Base-by-base conservation (phyloP, 2,113 vertebrate species). In the Gallinago undulata region DNA sequence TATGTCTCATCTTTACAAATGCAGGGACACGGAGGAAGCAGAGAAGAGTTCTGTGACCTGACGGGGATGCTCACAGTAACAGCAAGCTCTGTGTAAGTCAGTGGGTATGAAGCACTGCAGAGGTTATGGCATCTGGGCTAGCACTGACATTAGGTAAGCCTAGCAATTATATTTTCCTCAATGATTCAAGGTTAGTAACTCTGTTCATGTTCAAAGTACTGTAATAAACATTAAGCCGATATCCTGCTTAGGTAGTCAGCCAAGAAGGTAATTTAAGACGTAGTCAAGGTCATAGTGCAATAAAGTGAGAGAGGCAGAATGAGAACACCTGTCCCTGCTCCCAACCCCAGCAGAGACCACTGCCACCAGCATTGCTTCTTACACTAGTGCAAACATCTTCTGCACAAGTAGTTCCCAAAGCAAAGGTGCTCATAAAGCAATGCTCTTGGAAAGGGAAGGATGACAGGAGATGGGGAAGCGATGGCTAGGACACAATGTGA, bases 181-280 rank as follows among this genome's bases (percentile, higher is more conserved):
- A 1, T 33, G 67, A 89, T 35, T 94, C 86, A 93, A 48, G 10
- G 3, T 76, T 79, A 56, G n/a, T 19, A 72, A 60, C 57, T 74
- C 37, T 1, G 0, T 27, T 60, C 1, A 0, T 17, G 48, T 73
- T 79, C 81, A 62, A 64, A 92, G 76, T 3, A 30, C 62, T 62
- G 43, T 23, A 56, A 56, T 3, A 87, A 95, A 81, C 41, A 75
- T 12, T 66, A 84, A 91, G 35, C 45, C 4, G 9, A 86, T 57
- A 88, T 9, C 63, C 75, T 63, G 75, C 12, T 45, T 18, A 45
- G 56, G 62, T 7, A 87, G 37, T 50, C 70, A 45, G 87, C 57
- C 87, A 81, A 75, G 39, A 81, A 39, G 28, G 66, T 53, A 89
- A 93, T 89, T 72, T 60, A 56, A 90, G n/a, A 64, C 4, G 1